phyloP scores from a whole-genome alignment of 2,888 invertebrate species.

The Luperina testacea region DNA sequence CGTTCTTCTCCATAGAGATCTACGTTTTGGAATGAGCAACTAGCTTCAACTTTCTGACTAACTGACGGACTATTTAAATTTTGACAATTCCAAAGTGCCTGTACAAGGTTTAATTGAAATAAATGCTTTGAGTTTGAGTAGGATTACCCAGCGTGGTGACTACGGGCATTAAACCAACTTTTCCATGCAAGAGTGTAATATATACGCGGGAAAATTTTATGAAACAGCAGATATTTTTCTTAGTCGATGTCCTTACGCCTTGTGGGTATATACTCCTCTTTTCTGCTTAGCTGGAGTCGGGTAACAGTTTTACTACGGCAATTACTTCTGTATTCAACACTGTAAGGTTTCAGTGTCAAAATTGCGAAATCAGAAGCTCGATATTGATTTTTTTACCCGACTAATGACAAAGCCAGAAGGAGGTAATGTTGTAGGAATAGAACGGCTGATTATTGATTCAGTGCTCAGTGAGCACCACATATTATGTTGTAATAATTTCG shows the following conservation, averaged over 20 bases:
- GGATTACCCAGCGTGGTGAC: neutral
- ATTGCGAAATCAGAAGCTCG: neutral
- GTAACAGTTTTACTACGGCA: neutral
- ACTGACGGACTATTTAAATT: too few relatives aligned
- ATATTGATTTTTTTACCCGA: neutral
- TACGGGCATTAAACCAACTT: neutral
- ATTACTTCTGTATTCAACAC: neutral
- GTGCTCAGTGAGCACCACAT: too few relatives aligned
- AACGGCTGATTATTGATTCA: neutral
- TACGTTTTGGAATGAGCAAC: too few relatives aligned
- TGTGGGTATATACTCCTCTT: too few relatives aligned
- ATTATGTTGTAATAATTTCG: neutral
- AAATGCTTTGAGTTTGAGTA: too few relatives aligned
- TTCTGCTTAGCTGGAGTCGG: neutral
- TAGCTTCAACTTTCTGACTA: too few relatives aligned
- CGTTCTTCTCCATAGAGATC: too few relatives aligned
- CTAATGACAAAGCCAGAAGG: neutral
- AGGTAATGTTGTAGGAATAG: neutral
- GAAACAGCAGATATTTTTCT: neutral
- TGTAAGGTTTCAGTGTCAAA: neutral
- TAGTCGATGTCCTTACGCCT: neutral
- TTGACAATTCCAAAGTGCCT: too few relatives aligned
- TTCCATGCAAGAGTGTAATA: neutral
- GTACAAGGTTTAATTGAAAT: too few relatives aligned
- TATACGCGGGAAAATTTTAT: neutral